These are phyloP conservation scores for Lamproptera curius DNA, from an alignment of 2,888 invertebrate species.

Conservation along the genomic window DNA sequence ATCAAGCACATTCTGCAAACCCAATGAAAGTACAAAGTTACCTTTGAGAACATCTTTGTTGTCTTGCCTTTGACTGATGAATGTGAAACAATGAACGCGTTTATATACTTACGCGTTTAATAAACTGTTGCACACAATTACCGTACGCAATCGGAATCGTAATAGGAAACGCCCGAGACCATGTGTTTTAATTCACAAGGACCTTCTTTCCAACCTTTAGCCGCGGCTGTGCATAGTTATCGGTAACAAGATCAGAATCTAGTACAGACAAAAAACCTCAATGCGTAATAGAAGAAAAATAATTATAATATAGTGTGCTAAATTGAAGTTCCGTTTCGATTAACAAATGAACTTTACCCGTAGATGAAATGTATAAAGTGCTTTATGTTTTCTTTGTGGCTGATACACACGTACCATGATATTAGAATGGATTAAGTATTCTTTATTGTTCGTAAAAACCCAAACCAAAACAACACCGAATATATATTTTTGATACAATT, in stretches of 20 bases:
- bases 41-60: conserved; percentile 33
- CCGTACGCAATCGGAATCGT: conserved; percentile 17
- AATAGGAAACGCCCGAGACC: conserved; percentile 14
- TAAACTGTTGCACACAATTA: conserved; percentile 4
- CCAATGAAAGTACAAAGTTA: conserved; percentile 23
- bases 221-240: conserved; percentile 11
- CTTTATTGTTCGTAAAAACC: not conserved
- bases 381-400: not conserved
- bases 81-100: conserved; percentile 24
- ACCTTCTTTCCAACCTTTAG: conserved; percentile 10
- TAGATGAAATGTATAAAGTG: too few species aligned
- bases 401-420: not conserved
- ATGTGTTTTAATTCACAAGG: conserved; percentile 10
- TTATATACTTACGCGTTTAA: conserved; percentile 29
- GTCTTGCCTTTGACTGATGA: conserved; percentile 31
- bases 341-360: not conserved
- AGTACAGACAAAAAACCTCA: conserved; percentile 9
- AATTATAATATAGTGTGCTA: not conserved
- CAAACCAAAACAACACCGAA: too few species aligned
- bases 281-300: not conserved
- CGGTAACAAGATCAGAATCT: conserved; percentile 3
- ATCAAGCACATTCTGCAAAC: too few species aligned
- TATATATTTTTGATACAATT: too few species aligned
- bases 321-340: not conserved
- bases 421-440: not conserved